Percentiles rank a stretch among this genome's conserved stretches.
These are phyloP conservation scores for Epizoanthus ramosus DNA, from an alignment of 92 coral and sea anemone genomes.

Conservation along the genomic window DNA sequence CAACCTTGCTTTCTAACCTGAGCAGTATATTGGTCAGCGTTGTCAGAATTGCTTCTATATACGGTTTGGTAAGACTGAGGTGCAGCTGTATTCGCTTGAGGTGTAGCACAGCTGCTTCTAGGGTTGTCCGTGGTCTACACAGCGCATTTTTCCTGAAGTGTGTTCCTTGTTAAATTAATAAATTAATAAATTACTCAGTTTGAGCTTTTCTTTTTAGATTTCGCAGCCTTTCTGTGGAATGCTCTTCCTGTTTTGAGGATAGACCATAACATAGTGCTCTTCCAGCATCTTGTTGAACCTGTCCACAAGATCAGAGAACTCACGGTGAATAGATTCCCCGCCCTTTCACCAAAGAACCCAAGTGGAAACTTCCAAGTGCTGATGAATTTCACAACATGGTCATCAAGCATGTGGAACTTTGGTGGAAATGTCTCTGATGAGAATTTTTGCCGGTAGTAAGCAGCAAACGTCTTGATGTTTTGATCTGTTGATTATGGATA, in stretches of 20 bases:
- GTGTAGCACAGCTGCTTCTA: constrained; percentile 19
- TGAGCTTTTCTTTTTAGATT: no score
- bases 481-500: neutral
- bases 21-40: neutral
- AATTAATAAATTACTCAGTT: no score
- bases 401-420: constrained; percentile 27
- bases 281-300: constrained; percentile 9
- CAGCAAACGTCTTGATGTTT: neutral
- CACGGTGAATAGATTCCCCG: constrained; percentile 33
- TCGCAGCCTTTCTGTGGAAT: constrained; percentile 6
- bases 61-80: constrained; percentile 2
- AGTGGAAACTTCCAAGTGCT: neutral
- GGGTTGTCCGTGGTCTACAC: neutral
- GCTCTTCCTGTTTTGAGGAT: constrained; percentile 21
- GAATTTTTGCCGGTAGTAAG: neutral
- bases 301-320: neutral
- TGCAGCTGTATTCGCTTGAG: constrained; percentile 18
- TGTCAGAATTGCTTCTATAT: neutral
- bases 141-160: neutral
- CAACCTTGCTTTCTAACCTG: neutral
- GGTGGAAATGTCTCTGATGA: neutral
- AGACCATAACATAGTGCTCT: constrained; percentile 16
- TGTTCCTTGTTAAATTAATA: neutral
- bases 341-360: constrained; percentile 32
- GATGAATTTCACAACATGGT: constrained; percentile 5